Conservation (phyloP, 92 coral and sea anemone species). For the Porites rus region DNA sequence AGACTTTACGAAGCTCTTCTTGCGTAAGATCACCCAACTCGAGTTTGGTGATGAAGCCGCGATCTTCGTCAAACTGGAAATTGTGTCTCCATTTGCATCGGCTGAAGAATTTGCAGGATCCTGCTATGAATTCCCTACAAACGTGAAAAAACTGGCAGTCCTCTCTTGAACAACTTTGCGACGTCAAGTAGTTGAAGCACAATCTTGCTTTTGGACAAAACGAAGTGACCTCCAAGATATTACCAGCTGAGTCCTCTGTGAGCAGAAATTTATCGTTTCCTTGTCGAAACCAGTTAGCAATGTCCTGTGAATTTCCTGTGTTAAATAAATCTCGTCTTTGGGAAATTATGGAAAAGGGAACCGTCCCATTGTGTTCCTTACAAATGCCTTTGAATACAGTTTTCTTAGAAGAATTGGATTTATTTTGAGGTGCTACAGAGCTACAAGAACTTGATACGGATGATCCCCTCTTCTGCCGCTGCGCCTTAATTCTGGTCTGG, state of each 20-base stretch:
- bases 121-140: constrained; percentile 43
- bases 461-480: background rate
- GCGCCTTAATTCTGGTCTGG: background rate
- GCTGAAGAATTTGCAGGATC: constrained; percentile 35
- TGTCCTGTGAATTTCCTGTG: background rate
- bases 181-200: constrained; percentile 16
- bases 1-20: constrained; percentile 43
- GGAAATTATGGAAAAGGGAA: constrained; percentile 30
- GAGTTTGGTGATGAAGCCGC: constrained; percentile 29
- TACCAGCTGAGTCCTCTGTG: constrained; percentile 24
- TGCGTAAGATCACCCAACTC: constrained; percentile 53
- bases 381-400: constrained; percentile 39
- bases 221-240: constrained; percentile 25
- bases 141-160: constrained; percentile 50
- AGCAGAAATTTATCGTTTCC: constrained; percentile 35
- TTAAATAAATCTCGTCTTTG: constrained; percentile 11
- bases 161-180: constrained; percentile 10
- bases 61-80: constrained; percentile 29
- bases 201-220: constrained; percentile 54
- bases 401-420: constrained; percentile 18
- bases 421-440: background rate
- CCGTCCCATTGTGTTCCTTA: constrained; percentile 33
- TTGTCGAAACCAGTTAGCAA: constrained; percentile 44
- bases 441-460: constrained; percentile 21
- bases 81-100: constrained; percentile 43